Percentiles rank a stretch among this genome's conserved stretches.
Evolutionary conservation across 2,888 invertebrate species (phyloP).

Genomic region (Timema podura): DNA sequence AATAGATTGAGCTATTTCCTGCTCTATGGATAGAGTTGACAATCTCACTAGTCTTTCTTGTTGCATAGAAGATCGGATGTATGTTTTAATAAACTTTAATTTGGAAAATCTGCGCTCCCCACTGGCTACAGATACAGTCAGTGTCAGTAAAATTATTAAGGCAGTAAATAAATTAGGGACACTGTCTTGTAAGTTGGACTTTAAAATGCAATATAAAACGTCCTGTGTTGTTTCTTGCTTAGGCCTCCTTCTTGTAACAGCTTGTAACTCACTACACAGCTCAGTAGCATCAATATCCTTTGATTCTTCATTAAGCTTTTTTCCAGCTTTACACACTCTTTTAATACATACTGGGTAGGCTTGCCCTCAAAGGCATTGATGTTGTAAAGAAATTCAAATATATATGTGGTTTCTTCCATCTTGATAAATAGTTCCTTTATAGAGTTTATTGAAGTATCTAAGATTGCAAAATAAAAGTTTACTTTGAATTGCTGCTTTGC

Average conservation of each 20-base stretch:
- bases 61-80: no score
- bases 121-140: no score
- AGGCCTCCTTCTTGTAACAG: not conserved
- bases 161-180: no score
- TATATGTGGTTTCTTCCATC: not conserved
- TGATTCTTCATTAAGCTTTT: not conserved
- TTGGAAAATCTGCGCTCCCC: no score
- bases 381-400: conserved; percentile 4
- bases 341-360: conserved; percentile 9
- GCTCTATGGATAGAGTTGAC: no score
- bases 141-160: no score
- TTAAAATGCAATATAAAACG: no score
- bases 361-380: not conserved
- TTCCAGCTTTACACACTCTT: not conserved
- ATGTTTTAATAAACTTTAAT: no score
- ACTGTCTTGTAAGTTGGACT: no score
- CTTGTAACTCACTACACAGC: conserved; percentile 12
- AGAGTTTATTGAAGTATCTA: conserved; percentile 7
- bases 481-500: conserved; percentile 1
- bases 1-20: no score
- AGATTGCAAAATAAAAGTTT: conserved; percentile 11
- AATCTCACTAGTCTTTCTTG: no score
- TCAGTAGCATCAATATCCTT: conserved; percentile 5
- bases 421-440: not conserved
- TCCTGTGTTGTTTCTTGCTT: no score